phyloP scores from a whole-genome alignment of 2,113 vertebrate species.

The Anhinga anhinga region DNA sequence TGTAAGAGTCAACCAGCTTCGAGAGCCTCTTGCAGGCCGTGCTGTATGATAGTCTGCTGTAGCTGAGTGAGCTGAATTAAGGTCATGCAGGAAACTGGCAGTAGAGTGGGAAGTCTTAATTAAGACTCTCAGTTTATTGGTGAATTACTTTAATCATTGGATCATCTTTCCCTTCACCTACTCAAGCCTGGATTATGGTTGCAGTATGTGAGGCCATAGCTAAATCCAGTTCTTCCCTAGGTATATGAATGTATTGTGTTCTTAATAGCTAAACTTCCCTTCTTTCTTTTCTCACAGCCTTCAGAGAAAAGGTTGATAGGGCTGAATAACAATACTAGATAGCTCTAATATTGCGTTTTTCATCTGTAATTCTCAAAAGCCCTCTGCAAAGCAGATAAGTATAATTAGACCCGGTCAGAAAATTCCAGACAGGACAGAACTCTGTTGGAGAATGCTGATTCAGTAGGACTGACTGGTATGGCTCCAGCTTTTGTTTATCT shows the following conservation, averaged over 20 bases:
- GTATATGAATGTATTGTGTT: background rate
- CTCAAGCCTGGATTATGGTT: background rate
- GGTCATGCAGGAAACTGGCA: accelerated
- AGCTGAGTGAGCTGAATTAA: background rate
- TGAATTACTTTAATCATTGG: accelerated
- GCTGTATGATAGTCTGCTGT: background rate
- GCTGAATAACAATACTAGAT: background rate
- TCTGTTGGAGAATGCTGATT: background rate
- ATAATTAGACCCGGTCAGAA: background rate
- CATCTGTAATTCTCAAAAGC: background rate
- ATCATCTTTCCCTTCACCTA: background rate
- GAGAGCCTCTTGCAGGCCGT: background rate
- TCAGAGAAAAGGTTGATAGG: background rate
- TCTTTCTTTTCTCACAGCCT: background rate
- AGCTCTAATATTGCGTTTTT: background rate
- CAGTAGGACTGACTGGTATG: background rate
- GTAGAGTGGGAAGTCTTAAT: background rate
- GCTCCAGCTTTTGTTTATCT: background rate
- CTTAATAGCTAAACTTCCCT: background rate
- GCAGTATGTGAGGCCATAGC: background rate
- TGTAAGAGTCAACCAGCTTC: background rate
- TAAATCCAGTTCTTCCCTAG: background rate
- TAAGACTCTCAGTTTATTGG: background rate
- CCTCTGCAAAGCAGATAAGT: background rate
- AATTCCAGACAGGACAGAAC: background rate